Evolutionary conservation across 2,888 invertebrate genomes (phyloP), one percentile per base, ranked within the genome.

Genomic region (Dermolepida albohirtum): DNA sequence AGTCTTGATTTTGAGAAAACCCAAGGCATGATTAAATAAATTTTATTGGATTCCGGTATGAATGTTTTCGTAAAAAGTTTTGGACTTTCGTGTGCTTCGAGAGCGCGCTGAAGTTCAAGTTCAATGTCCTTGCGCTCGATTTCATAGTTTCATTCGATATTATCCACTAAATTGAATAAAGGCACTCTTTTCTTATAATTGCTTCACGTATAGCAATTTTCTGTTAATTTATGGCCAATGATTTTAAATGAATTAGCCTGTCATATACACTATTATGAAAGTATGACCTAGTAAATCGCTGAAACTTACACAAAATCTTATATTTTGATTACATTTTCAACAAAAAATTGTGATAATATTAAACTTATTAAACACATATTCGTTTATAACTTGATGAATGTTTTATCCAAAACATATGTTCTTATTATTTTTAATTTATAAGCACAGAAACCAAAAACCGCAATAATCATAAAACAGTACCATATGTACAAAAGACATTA

Each of bases 51-150:
- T 11, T 47, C 34, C 47, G 47, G 10, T 34, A 16, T 10, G 29
- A 47, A 11, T 11, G 47, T 43, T 64, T 39, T 51, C 40, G 27
- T 50, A 64, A 64, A 50, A 64, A 40, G 41, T 64, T 54, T 64
- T 17, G 49, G 22, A 57, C 43, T 43, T 63, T 63, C 14, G 41
- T 51, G 43, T 41, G 44, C 40, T 44, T 7, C 65, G 17, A 54
- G 29, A 59, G 63, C 63, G 44, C 54, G 40, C 69, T 54, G 67
- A 71, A 72, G 71, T 75, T 72, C 75, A 75, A 75, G 75, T 74
- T 75, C 75, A 75, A 74, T 75, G 74, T 71, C 74, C 68, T 68
- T 50, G 59, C 68, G 68, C 47, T 68, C 65, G 65, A 68, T 64
- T 57, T 65, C 65, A 50, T 59, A 51, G 50, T 39, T 49, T 50